Evolutionary conservation across 2,113 vertebrate species (phyloP), one percentile per base, ranked within the genome.

Genomic region (Clarias magur): DNA sequence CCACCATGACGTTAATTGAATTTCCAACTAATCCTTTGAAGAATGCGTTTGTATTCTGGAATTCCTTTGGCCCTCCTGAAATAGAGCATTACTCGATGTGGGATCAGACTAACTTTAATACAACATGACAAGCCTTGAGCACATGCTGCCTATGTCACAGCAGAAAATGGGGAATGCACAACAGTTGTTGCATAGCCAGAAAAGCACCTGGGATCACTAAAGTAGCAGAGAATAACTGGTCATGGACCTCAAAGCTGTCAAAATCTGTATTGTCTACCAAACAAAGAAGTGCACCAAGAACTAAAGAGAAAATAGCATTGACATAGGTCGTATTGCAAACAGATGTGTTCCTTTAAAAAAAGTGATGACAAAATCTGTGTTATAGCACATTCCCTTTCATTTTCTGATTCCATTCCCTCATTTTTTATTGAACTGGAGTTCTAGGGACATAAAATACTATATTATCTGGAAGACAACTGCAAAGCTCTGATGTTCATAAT

Each of bases 11-110:
- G 92, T 93, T 88, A 94, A 94, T 92, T 90, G 89, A 93, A 94
- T 95, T 95, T 95, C 92, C 93, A 93, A 91, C 89, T 94, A 95
- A 96, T 95, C 93, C 93, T 94, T 92, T 93, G 70, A 94, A 94
- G 95, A 96, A 91, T 93, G 92, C 89, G 90, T 93, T 95, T 93
- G 91, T 94, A 95, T 93, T 88, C 89, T 90, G 91, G 91, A 95
- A 95, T 95, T 95, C 90, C 91, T 92, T 91, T 19, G 89, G 91
- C 90, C 91, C 92, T 94, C 92, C 92, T 91, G 94, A 95, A 95
- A 95, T 93, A 95, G 93, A 92, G 91, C 89, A 93, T 90, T 91
- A 90, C 88, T 93, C 88, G 85, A 88, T 91, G 83, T 87, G 85
- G 87, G 86, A 87, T 91, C 80, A 92, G 91, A 91, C 89, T 86